phyloP scores from a whole-genome alignment of 2,113 vertebrate species.

The Lamprologus callipterus region DNA sequence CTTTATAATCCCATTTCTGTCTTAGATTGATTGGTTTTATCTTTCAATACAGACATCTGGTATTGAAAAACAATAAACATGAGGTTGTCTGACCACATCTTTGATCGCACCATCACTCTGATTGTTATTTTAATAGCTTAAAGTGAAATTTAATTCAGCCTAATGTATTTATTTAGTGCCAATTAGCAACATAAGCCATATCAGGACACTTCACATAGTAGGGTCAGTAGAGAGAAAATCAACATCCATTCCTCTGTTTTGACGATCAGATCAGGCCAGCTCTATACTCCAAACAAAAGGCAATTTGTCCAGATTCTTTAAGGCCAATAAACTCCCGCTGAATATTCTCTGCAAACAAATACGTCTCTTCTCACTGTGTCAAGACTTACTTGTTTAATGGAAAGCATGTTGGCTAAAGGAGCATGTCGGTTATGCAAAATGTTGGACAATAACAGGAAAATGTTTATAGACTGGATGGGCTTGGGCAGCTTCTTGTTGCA shows the following conservation, averaged over 20 bases:
- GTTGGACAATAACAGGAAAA: not conserved
- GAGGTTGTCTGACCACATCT: not conserved
- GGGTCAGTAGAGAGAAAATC: not conserved
- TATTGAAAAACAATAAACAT: not conserved
- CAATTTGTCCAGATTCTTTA: not conserved
- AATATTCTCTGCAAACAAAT: slow-evolving; percentile 28
- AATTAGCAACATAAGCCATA: not conserved
- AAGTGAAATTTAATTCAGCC: not conserved
- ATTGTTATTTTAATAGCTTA: not conserved
- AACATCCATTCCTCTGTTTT: not conserved
- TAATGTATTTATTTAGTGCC: not conserved
- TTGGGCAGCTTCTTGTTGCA: not conserved
- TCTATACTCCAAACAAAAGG: slow-evolving; percentile 11
- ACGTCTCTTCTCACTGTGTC: not conserved
- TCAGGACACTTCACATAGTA: not conserved
- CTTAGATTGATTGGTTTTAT: not conserved
- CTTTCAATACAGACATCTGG: not conserved
- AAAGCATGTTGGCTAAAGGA: not conserved
- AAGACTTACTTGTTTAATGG: slow-evolving; percentile 20
- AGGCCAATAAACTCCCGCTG: not conserved
- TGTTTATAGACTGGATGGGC: not conserved
- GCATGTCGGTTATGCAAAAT: not conserved
- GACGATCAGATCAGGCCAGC: not conserved
- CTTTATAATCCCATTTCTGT: not conserved
- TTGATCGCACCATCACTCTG: not conserved